Percentiles rank a stretch among this genome's conserved stretches.
phyloP scores from a whole-genome alignment of 2,113 vertebrate genomes.

The Origma solitaria region DNA sequence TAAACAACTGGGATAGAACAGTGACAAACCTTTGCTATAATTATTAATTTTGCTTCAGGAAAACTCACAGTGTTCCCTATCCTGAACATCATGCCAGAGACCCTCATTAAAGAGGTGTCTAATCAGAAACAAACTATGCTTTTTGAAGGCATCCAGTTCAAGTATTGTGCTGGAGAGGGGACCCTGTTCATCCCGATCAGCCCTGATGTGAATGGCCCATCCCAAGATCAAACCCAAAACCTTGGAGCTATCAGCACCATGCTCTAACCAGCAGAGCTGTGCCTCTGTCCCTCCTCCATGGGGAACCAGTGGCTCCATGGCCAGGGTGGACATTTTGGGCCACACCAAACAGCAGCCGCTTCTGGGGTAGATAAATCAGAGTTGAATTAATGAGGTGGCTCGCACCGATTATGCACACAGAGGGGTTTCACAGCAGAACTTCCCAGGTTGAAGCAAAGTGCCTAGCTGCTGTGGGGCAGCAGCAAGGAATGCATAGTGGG shows the following conservation, averaged over 20 bases:
- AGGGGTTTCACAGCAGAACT: neutral
- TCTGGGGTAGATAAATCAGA: neutral
- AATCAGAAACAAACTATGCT: too few relatives aligned
- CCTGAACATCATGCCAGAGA: neutral
- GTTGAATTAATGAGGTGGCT: neutral
- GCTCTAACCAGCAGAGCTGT: neutral
- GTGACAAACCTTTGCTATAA: neutral
- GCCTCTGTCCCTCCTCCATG: neutral
- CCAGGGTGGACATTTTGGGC: neutral
- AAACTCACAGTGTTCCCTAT: neutral
- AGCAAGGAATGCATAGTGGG: neutral
- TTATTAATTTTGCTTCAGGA: neutral
- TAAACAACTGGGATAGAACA: neutral
- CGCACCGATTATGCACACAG: neutral
- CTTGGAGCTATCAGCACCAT: neutral
- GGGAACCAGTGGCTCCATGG: neutral
- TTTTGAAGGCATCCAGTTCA: neutral
- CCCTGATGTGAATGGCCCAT: neutral
- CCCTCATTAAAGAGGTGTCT: neutral
- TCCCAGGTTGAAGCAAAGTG: neutral
- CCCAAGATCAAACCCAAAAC: neutral
- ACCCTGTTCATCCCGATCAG: neutral
- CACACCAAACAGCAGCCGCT: neutral
- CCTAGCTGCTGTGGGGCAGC: neutral
- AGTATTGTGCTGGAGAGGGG: neutral